Evolutionary conservation across 2,113 vertebrate species (phyloP).

Genomic region (Festucalex cinctus): DNA sequence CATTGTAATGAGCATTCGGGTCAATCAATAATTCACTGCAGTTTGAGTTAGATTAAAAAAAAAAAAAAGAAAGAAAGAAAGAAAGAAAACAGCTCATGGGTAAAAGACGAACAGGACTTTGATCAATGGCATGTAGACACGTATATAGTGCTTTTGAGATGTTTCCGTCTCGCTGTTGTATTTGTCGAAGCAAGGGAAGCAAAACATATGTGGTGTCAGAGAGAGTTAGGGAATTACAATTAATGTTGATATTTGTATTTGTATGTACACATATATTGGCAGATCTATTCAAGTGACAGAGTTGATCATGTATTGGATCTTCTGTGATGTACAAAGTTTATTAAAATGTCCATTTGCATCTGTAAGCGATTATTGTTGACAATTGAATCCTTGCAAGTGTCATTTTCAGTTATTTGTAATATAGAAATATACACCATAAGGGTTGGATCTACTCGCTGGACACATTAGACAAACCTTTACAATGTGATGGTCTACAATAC

Average conservation of each 20-base stretch:
- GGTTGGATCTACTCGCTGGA: background rate
- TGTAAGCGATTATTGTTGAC: background rate
- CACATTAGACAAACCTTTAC: too few relatives aligned
- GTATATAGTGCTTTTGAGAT: constrained; percentile 24
- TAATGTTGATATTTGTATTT: constrained; percentile 18
- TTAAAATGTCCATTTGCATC: background rate
- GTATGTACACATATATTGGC: background rate
- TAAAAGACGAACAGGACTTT: constrained; percentile 66
- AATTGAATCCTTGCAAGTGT: constrained; percentile 6
- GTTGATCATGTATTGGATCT: constrained; percentile 32
- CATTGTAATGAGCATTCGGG: constrained; percentile 76
- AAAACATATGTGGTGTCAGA: constrained; percentile 15
- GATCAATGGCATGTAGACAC: constrained; percentile 71
- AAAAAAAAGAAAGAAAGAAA: background rate
- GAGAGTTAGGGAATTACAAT: constrained; percentile 5
- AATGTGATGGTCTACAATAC: background rate
- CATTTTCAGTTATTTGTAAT: constrained; percentile 4
- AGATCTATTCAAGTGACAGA: constrained; percentile 29
- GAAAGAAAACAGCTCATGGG: constrained; percentile 64
- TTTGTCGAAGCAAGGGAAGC: constrained; percentile 24
- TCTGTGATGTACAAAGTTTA: constrained; percentile 26
- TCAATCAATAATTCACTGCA: constrained; percentile 85
- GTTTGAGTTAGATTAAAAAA: constrained; percentile 60
- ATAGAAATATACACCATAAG: background rate
- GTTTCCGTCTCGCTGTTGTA: constrained; percentile 27